Percentiles rank a stretch among this genome's conserved stretches.
Evolutionary conservation across 2,888 invertebrate species (phyloP).

Genomic region (Platycheirus rosarum): DNA sequence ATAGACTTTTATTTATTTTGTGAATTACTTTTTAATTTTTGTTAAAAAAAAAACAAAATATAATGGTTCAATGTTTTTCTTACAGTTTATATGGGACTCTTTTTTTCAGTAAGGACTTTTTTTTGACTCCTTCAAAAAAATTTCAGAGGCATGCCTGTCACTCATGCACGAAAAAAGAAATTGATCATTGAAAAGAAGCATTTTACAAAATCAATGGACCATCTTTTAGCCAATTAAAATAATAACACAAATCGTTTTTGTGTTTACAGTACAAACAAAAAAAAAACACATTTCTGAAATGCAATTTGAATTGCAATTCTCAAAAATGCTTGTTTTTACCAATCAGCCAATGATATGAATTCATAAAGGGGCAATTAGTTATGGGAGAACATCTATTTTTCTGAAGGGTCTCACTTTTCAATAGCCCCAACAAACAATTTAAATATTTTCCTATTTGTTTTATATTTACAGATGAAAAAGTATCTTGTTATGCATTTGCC

Average conservation of each 20-base stretch:
- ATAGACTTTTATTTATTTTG: too few species aligned
- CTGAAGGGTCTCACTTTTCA: slow-evolving; percentile 3
- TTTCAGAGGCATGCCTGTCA: too few species aligned
- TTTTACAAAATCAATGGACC: background rate
- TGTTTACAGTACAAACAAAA: slow-evolving; percentile 3
- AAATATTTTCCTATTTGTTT: background rate
- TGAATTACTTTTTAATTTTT: too few species aligned
- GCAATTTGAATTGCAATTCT: slow-evolving; percentile 15
- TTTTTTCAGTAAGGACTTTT: too few species aligned
- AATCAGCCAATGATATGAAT: slow-evolving; percentile 56
- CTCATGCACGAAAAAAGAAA: too few species aligned
- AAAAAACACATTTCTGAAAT: slow-evolving; percentile 4
- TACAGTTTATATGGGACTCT: too few species aligned
- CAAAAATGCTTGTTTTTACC: slow-evolving; percentile 22
- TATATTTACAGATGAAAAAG: slow-evolving; percentile 7
- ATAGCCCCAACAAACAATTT: background rate
- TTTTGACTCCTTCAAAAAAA: too few species aligned
- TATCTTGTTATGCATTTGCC: slow-evolving; percentile 22
- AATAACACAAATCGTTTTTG: background rate
- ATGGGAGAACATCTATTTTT: background rate
- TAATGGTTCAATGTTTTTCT: too few species aligned
- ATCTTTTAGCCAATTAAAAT: background rate
- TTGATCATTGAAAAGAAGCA: too few species aligned
- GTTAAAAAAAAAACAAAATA: too few species aligned
- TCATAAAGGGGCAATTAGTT: background rate